A percentile compares a stretch with the other conserved stretches of the same genome.
Evolutionary conservation across 2,797 vertebrate species (phyloP).

Genomic region (Danio tinwini): DNA sequence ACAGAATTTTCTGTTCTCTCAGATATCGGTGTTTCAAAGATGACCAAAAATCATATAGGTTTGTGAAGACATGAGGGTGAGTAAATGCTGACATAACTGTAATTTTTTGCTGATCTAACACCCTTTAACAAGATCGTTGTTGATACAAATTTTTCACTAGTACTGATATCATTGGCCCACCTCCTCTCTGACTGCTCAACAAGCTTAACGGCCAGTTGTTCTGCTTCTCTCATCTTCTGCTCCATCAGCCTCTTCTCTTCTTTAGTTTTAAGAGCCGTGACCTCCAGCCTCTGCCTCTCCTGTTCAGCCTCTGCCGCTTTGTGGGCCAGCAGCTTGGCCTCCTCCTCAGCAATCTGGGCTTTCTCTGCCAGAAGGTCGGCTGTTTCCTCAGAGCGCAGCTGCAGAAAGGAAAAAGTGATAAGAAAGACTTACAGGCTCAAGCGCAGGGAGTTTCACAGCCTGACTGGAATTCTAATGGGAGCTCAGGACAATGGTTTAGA

Average conservation of each 20-base stretch:
- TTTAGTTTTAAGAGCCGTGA: conserved; percentile 90
- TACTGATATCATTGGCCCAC: conserved; percentile 65
- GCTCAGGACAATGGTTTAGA: conserved; percentile 16
- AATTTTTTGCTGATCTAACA: not conserved
- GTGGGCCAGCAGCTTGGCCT: conserved; percentile 92
- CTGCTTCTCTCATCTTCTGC: conserved; percentile 94
- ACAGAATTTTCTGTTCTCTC: too few relatives aligned
- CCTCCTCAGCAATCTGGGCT: conserved; percentile 93
- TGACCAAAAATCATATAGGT: too few relatives aligned
- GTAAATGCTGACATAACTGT: too few relatives aligned
- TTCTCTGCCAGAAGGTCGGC: conserved; percentile 94
- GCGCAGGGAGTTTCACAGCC: conserved; percentile 10
- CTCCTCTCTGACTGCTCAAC: conserved; percentile 92
- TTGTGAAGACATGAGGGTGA: too few relatives aligned
- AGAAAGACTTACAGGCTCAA: conserved; percentile 10
- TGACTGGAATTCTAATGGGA: conserved; percentile 26
- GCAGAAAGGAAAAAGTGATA: not conserved
- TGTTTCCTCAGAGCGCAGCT: conserved; percentile 91
- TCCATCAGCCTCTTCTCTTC: conserved; percentile 94
- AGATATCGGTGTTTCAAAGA: too few relatives aligned
- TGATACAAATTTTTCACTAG: not conserved
- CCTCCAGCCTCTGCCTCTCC: conserved; percentile 88
- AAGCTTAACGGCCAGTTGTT: conserved; percentile 89
- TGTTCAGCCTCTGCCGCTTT: conserved; percentile 93
- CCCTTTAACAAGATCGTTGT: too few relatives aligned